Base-by-base conservation (phyloP, 2,888 invertebrate genomes). In the Eulithis prunata region DNA sequence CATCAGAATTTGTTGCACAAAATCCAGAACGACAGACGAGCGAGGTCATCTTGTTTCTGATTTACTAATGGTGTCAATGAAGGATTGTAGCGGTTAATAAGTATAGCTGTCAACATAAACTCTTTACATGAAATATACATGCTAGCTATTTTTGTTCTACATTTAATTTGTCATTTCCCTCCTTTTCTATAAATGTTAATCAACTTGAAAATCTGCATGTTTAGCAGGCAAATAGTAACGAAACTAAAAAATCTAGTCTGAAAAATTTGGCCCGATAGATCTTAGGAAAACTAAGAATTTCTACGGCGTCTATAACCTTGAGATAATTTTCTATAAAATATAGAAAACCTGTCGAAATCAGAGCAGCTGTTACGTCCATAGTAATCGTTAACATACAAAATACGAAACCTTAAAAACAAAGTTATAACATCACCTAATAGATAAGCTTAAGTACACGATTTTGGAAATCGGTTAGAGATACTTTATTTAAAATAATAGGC, bases 1-100 rank as follows among this genome's bases (percentile, higher is more conserved):
- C 85, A 86, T 85, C 82, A 75, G 76, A 72, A 64, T 72, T 66
- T 77, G 78, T 87, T 88, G 85, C 86, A 83, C 79, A 81, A 86
- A 85, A 81, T 81, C 71, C 79, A 75, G 78, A 77, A 76, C 77
- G 75, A 76, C 78, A 76, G 79, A 77, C 83, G 71, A 77, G 72
- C 86, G 81, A 87, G 87, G 84, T 82, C 83, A 76, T 73, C 81
- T 71, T 71, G 79, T 78, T 77, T 78, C 74, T 78, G 75, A 78
- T 79, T 64, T 59, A 68, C 66, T 66, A 66, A 77, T 76, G 72
- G 77, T 77, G 77, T 74, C 76, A 76, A 73, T 75, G 74, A 71
- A 75, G 75, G 75, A 75, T 68, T 68, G 71, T 71, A 75, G 71
- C 71, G 72, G 66, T 66, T 72, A 47, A 36, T 28, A n/a, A n/a